Percentiles rank a stretch among this genome's conserved stretches.
These are phyloP conservation scores for Ooceraea biroi DNA, from an alignment of 1,140 invertebrate genomes.

Conservation along the genomic window DNA sequence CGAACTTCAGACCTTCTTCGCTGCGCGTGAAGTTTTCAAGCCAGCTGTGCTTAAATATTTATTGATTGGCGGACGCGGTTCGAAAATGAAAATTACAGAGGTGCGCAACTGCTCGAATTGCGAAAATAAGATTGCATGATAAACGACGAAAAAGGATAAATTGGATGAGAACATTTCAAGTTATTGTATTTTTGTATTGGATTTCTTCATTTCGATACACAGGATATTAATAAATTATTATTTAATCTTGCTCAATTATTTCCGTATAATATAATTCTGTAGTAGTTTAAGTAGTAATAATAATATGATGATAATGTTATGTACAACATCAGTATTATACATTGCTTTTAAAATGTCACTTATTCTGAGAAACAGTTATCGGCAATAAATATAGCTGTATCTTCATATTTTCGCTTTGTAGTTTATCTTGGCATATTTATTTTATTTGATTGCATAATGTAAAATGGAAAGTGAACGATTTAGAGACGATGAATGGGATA, in stretches of 20 bases:
- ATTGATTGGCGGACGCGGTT: constrained; percentile 19
- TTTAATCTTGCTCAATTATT: neutral
- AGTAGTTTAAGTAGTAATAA: neutral
- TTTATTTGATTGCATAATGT: constrained; percentile 38
- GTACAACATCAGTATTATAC: no score
- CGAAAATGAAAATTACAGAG: constrained; percentile 36
- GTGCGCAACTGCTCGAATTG: neutral
- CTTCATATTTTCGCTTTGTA: neutral
- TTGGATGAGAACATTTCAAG: neutral
- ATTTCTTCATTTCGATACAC: neutral
- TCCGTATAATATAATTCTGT: neutral
- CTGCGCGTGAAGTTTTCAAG: constrained; percentile 16
- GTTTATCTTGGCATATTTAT: constrained; percentile 20
- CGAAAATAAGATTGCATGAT: constrained; percentile 26
- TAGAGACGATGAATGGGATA: constrained; percentile 43
- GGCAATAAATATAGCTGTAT: neutral
- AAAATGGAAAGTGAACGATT: constrained; percentile 58
- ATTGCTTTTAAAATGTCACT: neutral
- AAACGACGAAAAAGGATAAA: neutral
- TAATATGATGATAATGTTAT: neutral
- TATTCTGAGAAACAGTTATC: neutral
- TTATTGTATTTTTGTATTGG: neutral
- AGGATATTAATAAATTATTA: neutral
- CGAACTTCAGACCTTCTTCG: constrained; percentile 4
- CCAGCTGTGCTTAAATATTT: constrained; percentile 27